A percentile compares a stretch with the other conserved stretches of the same genome.
Conservation (phyloP, 23 tunicate genomes). For the Pegea sp. region DNA sequence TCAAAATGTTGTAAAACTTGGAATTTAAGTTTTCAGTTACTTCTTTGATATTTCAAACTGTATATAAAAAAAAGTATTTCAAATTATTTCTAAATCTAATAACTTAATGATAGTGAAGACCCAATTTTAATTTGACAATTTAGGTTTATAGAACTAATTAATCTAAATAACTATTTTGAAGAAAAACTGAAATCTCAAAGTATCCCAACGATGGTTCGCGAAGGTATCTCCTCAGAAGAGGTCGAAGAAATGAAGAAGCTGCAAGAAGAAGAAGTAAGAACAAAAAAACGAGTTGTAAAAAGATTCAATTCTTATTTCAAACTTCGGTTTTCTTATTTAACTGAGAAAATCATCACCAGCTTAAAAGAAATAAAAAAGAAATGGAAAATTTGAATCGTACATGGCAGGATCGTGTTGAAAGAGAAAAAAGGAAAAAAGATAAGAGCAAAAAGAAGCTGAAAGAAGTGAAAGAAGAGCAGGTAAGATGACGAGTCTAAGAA, state of each 20-base stretch:
- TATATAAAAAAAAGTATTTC: too few relatives aligned
- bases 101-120: too few relatives aligned
- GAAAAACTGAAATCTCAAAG: too few relatives aligned
- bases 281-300: not conserved
- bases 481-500: constrained; percentile 2
- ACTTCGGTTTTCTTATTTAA: not conserved
- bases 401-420: constrained; percentile 77
- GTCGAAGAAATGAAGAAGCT: constrained; percentile 61
- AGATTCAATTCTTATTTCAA: not conserved
- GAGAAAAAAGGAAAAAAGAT: constrained; percentile 22
- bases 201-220: constrained; percentile 25
- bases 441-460: constrained; percentile 21
- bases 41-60: too few relatives aligned
- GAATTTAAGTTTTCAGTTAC: too few relatives aligned
- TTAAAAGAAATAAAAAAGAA: constrained; percentile 52
- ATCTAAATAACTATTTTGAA: too few relatives aligned
- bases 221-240: constrained; percentile 68
- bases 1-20: too few relatives aligned
- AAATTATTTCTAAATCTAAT: too few relatives aligned
- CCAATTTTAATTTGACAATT: too few relatives aligned
- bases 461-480: constrained; percentile 54
- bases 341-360: constrained; percentile 4
- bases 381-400: constrained; percentile 65
- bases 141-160: too few relatives aligned
- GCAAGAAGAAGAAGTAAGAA: constrained; percentile 55